Evolutionary conservation across 2,888 invertebrate species (phyloP), one percentile per base, ranked within the genome.

Genomic region (Aphrophora alni): DNA sequence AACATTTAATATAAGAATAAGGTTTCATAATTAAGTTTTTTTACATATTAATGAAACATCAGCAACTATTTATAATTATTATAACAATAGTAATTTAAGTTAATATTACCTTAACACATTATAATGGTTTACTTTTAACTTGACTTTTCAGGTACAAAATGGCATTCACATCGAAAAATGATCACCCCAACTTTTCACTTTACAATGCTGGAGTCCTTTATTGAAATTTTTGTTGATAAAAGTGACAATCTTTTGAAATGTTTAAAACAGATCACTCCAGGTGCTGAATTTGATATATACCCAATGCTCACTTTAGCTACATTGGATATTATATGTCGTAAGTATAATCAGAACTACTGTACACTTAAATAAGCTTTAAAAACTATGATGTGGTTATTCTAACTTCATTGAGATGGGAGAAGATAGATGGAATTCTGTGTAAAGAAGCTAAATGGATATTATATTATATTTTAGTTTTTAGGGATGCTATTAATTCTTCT

Each of bases 101-200:
- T n/a, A n/a, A n/a, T n/a, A n/a, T 44, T 44, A 2, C 2, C 14
- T 14, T 2, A 5, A 38, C 38, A 8, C n/a, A 26, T 27, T 21
- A 5, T 24, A 24, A 4, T 70, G 10, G 24, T 70, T 24, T 38
- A 24, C n/a, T n/a, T n/a, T n/a, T n/a, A n/a, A n/a, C n/a, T n/a
- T n/a, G n/a, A n/a, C n/a, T 75, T 76, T 76, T 7, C 38, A 69
- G 77, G 94, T 87, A 92, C 92, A 85, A 95, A 95, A 91, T 95
- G 95, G 95, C 92, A 94, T 76, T 92, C 93, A 27, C 95, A 95
- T 87, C 92, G 95, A 85, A 95, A 95, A 89, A 89, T 95, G 85
- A 95, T 95, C 85, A 95, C 95, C 17, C 95, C 95, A 75, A 95
- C 95, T 83, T 95, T 95, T 92, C 95, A 95, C 87, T 90, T 95